Evolutionary conservation across 2,113 vertebrate genomes (phyloP), one percentile per base, ranked within the genome.

Genomic region (Peromyscus maniculatus): DNA sequence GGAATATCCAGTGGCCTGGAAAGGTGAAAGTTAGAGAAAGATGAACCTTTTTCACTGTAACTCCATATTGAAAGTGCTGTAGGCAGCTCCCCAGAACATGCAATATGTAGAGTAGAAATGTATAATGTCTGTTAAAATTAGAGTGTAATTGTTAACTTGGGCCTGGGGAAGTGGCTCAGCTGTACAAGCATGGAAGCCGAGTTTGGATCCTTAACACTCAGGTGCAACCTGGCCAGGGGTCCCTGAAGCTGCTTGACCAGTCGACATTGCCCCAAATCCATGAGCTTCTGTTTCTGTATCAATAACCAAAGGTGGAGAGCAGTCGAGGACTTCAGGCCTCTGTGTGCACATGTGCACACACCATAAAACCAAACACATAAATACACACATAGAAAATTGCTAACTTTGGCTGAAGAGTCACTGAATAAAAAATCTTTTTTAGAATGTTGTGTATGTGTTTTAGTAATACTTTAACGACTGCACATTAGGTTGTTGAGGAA

Each of bases 101-200:
- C 43, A 84, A 5, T 62, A n/a, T 74, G 28, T 79, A 74, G n/a
- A 78, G 33, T 93, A 46, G 55, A 77, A 87, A 36, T 69, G 78
- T 93, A 78, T 84, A 9, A 13, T 83, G 9, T 80, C 46, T 87
- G 10, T 72, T 94, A 93, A 83, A 72, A 83, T 94, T 67, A 91
- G 72, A 49, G 55, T 94, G 87, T 59, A 82, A 82, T 82, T 46
- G 75, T 7, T 28, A 46, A 46, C 75, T 77, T 59, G 21, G 55
- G 55, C 78, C 49, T 36, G 31, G 16, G 49, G 78, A 57, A 46
- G 31, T 80, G 31, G 49, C 31, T 55, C 49, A 80, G 55, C 36
- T 59, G 11, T 59, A n/a, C 33, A 82, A 36, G 33, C 79, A 59
- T 57, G 79, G 59, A 33, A 22, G 2, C 55, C 17, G 33, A 59